A percentile compares a stretch with the other conserved stretches of the same genome.
Conservation (phyloP, 2,888 invertebrate species). For the Cordilura impudica region DNA sequence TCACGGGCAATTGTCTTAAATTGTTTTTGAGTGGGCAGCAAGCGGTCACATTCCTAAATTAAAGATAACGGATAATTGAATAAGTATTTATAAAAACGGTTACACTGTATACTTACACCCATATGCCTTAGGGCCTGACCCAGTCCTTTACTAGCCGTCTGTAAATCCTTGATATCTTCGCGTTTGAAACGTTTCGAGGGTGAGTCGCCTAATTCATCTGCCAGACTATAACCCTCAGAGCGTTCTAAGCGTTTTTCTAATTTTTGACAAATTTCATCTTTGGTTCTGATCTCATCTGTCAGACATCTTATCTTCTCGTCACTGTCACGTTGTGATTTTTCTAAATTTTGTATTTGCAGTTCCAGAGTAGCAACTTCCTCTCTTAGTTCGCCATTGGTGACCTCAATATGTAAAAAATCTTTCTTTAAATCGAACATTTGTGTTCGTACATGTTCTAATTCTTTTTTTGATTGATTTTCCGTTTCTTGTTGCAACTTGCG, state of each 20-base stretch:
- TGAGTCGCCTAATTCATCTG: conserved; percentile 73
- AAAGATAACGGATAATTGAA: not conserved
- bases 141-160: conserved; percentile 70
- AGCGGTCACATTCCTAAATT: conserved; percentile 68
- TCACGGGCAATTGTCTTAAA: conserved; percentile 74
- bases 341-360: conserved; percentile 80
- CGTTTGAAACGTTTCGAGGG: conserved; percentile 71
- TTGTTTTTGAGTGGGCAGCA: conserved; percentile 73
- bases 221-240: conserved; percentile 71
- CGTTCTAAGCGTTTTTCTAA: conserved; percentile 71
- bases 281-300: conserved; percentile 80
- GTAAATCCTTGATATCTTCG: conserved; percentile 68
- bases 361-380: conserved; percentile 84
- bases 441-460: conserved; percentile 79
- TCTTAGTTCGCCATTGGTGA: conserved; percentile 83
- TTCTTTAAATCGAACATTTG: conserved; percentile 80
- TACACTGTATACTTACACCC: conserved; percentile 66
- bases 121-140: conserved; percentile 70
- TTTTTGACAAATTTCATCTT: conserved; percentile 72
- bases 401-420: conserved; percentile 82
- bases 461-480: conserved; percentile 78
- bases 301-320: conserved; percentile 81
- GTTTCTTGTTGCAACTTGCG: conserved; percentile 79
- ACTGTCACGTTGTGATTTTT: conserved; percentile 80
- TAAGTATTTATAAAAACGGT: not conserved